Percentiles rank a stretch among this genome's conserved stretches.
Evolutionary conservation across 2,888 invertebrate species (phyloP).

Genomic region (Steinernema scapterisci): DNA sequence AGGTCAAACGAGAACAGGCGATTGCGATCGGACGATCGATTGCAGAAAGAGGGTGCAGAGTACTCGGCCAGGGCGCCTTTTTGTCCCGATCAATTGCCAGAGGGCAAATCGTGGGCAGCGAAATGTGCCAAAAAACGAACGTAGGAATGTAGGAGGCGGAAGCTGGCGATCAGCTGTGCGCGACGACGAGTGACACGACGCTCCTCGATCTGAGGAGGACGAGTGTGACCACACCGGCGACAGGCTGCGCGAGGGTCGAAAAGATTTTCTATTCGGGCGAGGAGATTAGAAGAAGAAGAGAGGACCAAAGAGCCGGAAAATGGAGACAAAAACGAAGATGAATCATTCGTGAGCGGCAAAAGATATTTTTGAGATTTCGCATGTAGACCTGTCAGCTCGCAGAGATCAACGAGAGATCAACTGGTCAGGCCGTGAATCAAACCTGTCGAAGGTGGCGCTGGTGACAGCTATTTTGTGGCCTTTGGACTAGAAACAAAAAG

Average conservation of each 20-base stretch:
- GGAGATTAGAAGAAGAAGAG: not conserved
- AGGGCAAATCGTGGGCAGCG: not conserved
- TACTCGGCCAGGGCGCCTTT: not conserved
- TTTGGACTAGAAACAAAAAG: no score
- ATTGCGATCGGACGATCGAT: slow-evolving; percentile 8
- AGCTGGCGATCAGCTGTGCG: slow-evolving; percentile 8
- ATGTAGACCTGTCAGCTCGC: not conserved
- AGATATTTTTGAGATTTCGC: not conserved
- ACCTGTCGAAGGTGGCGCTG: not conserved
- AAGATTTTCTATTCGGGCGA: not conserved
- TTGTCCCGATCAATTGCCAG: not conserved
- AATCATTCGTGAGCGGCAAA: no score
- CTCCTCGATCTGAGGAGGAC: not conserved
- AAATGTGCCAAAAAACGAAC: not conserved
- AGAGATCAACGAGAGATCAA: not conserved
- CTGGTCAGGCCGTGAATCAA: not conserved
- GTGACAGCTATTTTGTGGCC: no score
- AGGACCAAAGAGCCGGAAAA: not conserved
- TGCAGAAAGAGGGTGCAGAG: slow-evolving; percentile 5
- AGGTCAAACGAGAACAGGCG: not conserved
- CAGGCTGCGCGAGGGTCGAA: not conserved
- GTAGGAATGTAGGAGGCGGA: not conserved
- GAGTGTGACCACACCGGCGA: not conserved
- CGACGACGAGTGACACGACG: slow-evolving; percentile 20
- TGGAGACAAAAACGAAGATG: not conserved